Evolutionary conservation across 2,113 vertebrate genomes (phyloP).

Genomic region (Phyllostomus hastatus): DNA sequence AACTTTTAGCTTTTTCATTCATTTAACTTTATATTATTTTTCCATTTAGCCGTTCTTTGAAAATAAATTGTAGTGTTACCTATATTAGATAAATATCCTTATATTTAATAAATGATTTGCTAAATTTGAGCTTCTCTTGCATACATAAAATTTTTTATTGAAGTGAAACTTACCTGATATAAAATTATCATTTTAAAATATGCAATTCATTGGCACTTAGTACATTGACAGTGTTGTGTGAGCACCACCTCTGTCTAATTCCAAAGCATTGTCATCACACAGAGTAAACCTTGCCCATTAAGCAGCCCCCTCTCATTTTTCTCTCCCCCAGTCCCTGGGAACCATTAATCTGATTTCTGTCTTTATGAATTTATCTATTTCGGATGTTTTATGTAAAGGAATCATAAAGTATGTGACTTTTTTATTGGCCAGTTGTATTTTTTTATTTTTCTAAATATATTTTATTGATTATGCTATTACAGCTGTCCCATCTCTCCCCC

Average conservation of each 20-base stretch:
- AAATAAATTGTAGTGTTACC: background rate
- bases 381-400: background rate
- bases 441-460: too few species aligned
- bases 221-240: background rate
- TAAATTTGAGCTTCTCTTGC: background rate
- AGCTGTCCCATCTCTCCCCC: too few species aligned
- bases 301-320: background rate
- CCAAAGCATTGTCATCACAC: background rate
- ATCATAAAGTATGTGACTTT: background rate
- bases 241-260: background rate
- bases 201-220: background rate
- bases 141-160: background rate
- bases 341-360: background rate
- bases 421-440: too few species aligned
- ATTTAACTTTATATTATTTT: constrained; percentile 6
- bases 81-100: background rate
- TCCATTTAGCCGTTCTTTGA: background rate
- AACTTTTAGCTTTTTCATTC: background rate
- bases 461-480: too few species aligned
- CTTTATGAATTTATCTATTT: background rate
- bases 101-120: background rate
- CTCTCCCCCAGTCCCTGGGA: background rate
- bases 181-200: background rate
- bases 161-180: background rate
- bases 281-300: background rate